Base-by-base conservation (phyloP, 2,888 invertebrate species). In the Hartigia nigra region DNA sequence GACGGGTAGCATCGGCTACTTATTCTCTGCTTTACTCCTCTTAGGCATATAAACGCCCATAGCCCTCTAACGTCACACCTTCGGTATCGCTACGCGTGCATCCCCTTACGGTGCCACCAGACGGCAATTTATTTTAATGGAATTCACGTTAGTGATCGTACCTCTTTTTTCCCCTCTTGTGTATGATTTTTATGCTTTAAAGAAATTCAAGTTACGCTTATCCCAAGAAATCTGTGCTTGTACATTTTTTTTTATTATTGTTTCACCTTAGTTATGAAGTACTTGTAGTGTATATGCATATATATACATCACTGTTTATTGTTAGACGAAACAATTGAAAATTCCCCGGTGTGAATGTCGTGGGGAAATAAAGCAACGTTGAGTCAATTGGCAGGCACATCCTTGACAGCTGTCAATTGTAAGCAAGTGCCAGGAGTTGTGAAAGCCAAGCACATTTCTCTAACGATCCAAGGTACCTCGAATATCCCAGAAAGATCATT, bases 1-100 rank as follows among this genome's bases (percentile, higher is more conserved):
- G 75, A 75, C 75, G 23, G 35, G 36, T 32, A 23, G 75, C 36
- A 35, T 75, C 75, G 75, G 37, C 75, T 72, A 34, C 32, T 31
- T 72, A 72, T 31, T 31, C 72, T 72, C 72, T 34, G 72, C 32
- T 72, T 31, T 34, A 32, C 32, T 31, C 12, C 72, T 72, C 72
- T 72, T 72, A 31, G 72, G 12, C 72, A 3, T 55, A 55, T 23
- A 55, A 55, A 23, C 55, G 55, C 55, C 55, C 23, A 23, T 23
- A 23, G 23, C 55, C 23, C 55, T 55, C 55, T 23, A 55, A 23
- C 55, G 55, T 55, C 55, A 55, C 55, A 55, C 55, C 23, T 55
- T 55, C 55, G 55, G 55, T 55, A 55, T 55, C 55, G 23, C 23
- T 55, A 55, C 23, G 14, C 23, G 55, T 9, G 55, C 55, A 23